Percentiles rank a stretch among this genome's conserved stretches.
These are phyloP conservation scores for Cephalopachus bancanus DNA, from an alignment of 2,797 vertebrate species.

Conservation along the genomic window DNA sequence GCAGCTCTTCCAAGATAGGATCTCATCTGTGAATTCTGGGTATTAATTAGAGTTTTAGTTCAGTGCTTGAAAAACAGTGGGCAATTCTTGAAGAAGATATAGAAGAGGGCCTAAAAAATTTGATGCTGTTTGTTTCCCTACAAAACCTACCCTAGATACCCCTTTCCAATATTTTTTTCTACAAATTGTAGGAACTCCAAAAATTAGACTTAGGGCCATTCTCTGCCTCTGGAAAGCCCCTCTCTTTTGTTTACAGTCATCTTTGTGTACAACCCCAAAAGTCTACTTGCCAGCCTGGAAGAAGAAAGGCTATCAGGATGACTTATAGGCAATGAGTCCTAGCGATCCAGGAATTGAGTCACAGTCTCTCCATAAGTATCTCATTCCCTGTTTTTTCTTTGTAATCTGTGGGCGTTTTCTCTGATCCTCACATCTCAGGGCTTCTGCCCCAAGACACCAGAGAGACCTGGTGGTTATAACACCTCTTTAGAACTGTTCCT, in stretches of 20 bases:
- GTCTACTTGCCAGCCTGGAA: neutral
- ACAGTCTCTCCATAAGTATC: neutral
- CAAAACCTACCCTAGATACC: neutral
- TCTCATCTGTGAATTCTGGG: neutral
- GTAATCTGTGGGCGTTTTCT: neutral
- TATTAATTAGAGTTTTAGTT: neutral
- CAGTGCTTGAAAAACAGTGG: slow-evolving; percentile 1
- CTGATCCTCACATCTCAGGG: neutral
- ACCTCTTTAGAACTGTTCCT: neutral
- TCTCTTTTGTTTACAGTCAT: neutral
- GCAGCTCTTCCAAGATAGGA: neutral
- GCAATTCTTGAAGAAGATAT: neutral
- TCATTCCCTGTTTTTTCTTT: neutral
- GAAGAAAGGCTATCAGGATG: neutral
- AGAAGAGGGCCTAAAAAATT: slow-evolving; percentile 1
- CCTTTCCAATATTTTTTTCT: neutral
- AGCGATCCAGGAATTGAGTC: neutral
- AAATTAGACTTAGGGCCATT: neutral
- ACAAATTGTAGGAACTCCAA: neutral
- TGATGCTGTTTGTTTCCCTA: neutral
- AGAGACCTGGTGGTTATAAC: neutral
- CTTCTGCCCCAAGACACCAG: neutral
- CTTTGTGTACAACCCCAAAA: neutral
- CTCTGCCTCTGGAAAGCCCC: neutral
- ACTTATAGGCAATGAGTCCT: neutral